These are phyloP conservation scores for Mastigias papua DNA, from an alignment of 30 jellyfish, hydroid and myxozoan species.

Conservation along the genomic window DNA sequence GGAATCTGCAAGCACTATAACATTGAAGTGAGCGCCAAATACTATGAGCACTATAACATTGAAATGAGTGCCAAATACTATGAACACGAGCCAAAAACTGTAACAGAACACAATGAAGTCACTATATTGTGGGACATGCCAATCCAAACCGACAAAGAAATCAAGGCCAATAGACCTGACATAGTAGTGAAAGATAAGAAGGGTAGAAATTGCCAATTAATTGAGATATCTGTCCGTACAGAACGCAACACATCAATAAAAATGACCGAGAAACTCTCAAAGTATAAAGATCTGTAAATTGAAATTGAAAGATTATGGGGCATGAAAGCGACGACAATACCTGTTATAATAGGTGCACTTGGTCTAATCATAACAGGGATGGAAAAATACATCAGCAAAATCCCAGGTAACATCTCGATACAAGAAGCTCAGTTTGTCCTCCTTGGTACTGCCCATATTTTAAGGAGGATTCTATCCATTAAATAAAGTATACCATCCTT, in stretches of 20 bases:
- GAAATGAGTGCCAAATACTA: background rate
- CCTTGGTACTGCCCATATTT: background rate
- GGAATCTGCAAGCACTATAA: background rate
- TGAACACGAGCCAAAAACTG: constrained; percentile 8
- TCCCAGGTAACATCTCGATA: background rate
- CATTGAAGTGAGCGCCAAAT: background rate
- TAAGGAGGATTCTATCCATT: background rate
- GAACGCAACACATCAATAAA: constrained; percentile 9
- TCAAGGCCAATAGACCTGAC: constrained; percentile 35
- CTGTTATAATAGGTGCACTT: background rate
- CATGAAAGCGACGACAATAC: background rate
- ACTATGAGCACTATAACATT: background rate
- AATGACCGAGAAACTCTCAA: constrained; percentile 17
- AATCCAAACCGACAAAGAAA: constrained; percentile 17
- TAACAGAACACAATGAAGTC: background rate
- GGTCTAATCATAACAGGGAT: background rate
- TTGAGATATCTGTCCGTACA: constrained; percentile 14
- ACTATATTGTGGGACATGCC: constrained; percentile 25
- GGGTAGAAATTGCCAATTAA: background rate
- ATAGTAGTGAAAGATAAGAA: constrained; percentile 16
- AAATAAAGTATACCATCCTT: too few relatives aligned
- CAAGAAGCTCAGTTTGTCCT: background rate
- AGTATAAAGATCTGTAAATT: constrained; percentile 31
- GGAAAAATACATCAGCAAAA: background rate
- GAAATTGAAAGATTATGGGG: constrained; percentile 1